Evolutionary conservation across 2,888 invertebrate species (phyloP), one percentile per base, ranked within the genome.

Genomic region (Synergus laeviventris): DNA sequence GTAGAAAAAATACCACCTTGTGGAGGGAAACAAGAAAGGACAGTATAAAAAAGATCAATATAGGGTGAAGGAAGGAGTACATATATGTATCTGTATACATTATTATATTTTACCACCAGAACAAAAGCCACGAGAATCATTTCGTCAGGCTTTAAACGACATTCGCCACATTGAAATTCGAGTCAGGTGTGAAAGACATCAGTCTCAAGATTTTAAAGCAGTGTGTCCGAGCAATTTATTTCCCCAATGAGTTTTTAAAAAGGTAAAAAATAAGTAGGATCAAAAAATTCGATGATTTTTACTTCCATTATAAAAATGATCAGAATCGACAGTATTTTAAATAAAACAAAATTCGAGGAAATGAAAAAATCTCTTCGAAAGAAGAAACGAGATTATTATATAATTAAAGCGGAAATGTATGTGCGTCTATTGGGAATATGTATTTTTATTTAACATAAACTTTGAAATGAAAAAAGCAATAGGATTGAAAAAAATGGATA

Each of bases 171-270:
- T 89, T 86, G 84, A 86, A 85, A 90, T 90, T 90, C 91, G 74
- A 73, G 85, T 84, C 89, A 87, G 86, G 89, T 85, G 79, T 75
- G 75, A 74, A 74, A 79, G 81, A 84, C 86, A 88, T 88, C 87
- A 86, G 83, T 88, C 88, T 84, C 76, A 70, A 62, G 62, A 80
- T 61, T 73, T 12, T 7, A 16, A 21, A 74, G 16, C n/a, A 61
- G 78, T 85, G 83, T 86, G 87, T 86, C 79, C 84, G 79, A 76
- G 81, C 85, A 79, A 89, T 89, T 89, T 89, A 82, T 88, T 87
- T 86, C 78, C 62, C 24, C 76, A 83, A 86, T 82, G 81, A 84
- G 80, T 79, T 84, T 85, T 81, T 82, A 81, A 82, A 76, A 60
- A 75, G 42, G 31, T 70, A n/a, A 70, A 45, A 24, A 59, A 59